Evolutionary conservation across 2,113 vertebrate genomes (phyloP), one percentile per base, ranked within the genome.

Genomic region (Nibea albiflora): DNA sequence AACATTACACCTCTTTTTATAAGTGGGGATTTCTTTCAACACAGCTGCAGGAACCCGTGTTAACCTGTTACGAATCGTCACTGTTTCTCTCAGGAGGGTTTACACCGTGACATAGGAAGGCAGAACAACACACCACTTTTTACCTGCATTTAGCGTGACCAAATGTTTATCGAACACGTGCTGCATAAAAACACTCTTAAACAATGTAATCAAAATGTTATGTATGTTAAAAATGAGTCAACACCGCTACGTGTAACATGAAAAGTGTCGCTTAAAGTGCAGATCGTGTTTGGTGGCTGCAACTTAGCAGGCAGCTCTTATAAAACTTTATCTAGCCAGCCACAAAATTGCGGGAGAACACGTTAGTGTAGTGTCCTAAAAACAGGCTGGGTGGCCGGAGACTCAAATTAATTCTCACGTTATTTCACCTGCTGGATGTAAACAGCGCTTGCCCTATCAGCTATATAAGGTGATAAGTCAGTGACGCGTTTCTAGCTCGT

Each of bases 1-100:
- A 88, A 92, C 71, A 84, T 89, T 84, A 93, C 88, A 92, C 91
- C 85, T 82, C 67, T 80, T 85, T 87, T 91, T 88, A 85, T 87
- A 85, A 87, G 70, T 85, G 81, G 67, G 80, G 79, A 84, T 84
- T 88, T 79, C 65, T 84, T 86, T 89, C 81, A 85, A 50, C 31
- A 11, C 52, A 70, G 62, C 71, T 76, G 50, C 61, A 71, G 60
- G 86, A 81, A 84, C 60, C 61, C 3, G 42, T 24, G 72, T 84
- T 75, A 85, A 74, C 72, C 81, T 73, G 46, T 52, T 73, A 73
- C 58, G 2, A 31, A 46, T 44, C 82, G 83, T 78, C 80, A 53
- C 39, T 46, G 62, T 83, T 89, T 72, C 69, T 64, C 67, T 63
- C 47, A 35, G 86, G 75, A 77, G 60, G 12, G 31, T 69, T 86